Percentiles rank a stretch among this genome's conserved stretches.
Conservation (phyloP, 2,888 invertebrate genomes). For the Linnaemya vulpina region DNA sequence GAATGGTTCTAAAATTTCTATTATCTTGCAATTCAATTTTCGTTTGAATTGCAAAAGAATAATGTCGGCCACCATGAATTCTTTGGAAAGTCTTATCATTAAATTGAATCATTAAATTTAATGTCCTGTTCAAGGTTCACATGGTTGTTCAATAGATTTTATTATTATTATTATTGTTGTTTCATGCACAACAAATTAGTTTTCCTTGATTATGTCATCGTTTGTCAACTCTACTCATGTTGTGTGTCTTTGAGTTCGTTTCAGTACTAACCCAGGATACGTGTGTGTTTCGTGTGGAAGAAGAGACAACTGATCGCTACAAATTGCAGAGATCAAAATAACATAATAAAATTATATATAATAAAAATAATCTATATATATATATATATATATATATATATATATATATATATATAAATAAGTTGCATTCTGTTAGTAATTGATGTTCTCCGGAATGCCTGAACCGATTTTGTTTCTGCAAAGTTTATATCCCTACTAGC, state of each 20-base stretch:
- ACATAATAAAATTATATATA: too few relatives aligned
- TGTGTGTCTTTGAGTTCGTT: background rate
- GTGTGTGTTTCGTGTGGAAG: too few relatives aligned
- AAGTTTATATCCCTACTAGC: too few relatives aligned
- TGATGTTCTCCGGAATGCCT: too few relatives aligned
- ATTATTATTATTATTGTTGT: slow-evolving; percentile 37
- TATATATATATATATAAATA: too few relatives aligned
- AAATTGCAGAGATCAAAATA: too few relatives aligned
- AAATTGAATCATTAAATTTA: slow-evolving; percentile 22
- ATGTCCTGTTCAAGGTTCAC: slow-evolving; percentile 12
- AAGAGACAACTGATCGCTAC: too few relatives aligned
- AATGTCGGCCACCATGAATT: slow-evolving; percentile 13
- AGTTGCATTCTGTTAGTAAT: too few relatives aligned
- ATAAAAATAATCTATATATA: too few relatives aligned
- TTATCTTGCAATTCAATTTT: slow-evolving; percentile 20
- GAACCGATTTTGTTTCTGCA: too few relatives aligned
- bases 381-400: too few relatives aligned
- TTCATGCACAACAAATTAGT: background rate
- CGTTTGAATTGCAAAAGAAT: slow-evolving; percentile 13
- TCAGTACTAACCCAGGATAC: too few relatives aligned
- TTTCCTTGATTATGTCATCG: slow-evolving; percentile 35
- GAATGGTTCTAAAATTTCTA: background rate
- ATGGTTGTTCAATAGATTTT: slow-evolving; percentile 15
- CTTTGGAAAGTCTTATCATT: slow-evolving; percentile 26
- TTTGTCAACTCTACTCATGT: background rate